Conservation (phyloP, 2,113 vertebrate species). For the Nematolebias whitei region DNA sequence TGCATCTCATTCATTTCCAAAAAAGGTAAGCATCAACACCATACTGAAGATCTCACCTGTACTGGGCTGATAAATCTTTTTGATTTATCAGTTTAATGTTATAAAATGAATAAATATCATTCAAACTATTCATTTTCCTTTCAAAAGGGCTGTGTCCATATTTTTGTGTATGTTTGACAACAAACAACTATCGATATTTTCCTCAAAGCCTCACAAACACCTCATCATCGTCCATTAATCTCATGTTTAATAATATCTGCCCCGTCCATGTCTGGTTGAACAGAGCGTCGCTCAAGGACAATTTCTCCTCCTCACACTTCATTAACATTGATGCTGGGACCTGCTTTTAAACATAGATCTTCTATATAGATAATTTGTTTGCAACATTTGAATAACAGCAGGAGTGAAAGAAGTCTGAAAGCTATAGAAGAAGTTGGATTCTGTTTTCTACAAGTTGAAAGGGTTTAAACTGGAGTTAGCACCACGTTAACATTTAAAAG, state of each 20-base stretch:
- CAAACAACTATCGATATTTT: constrained; percentile 26
- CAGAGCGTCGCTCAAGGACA: constrained; percentile 38
- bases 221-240: constrained; percentile 61
- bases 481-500: no score
- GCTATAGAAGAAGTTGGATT: neutral
- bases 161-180: neutral
- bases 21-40: constrained; percentile 30
- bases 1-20: constrained; percentile 19
- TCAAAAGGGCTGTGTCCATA: neutral
- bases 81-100: neutral
- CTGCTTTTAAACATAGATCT: constrained; percentile 21
- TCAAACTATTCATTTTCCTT: neutral
- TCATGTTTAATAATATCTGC: constrained; percentile 66
- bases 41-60: neutral
- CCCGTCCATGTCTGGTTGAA: constrained; percentile 44
- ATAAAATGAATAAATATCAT: neutral
- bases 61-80: neutral
- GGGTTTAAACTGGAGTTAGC: neutral
- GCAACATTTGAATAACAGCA: no score
- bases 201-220: constrained; percentile 14
- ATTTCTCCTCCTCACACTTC: constrained; percentile 50
- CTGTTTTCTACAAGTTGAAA: no score
- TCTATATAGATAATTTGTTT: constrained; percentile 12
- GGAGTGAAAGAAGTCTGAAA: no score
- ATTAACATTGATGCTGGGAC: constrained; percentile 43